Evolutionary conservation across 2,113 vertebrate species (phyloP).

Genomic region (Xiphophorus couchianus): DNA sequence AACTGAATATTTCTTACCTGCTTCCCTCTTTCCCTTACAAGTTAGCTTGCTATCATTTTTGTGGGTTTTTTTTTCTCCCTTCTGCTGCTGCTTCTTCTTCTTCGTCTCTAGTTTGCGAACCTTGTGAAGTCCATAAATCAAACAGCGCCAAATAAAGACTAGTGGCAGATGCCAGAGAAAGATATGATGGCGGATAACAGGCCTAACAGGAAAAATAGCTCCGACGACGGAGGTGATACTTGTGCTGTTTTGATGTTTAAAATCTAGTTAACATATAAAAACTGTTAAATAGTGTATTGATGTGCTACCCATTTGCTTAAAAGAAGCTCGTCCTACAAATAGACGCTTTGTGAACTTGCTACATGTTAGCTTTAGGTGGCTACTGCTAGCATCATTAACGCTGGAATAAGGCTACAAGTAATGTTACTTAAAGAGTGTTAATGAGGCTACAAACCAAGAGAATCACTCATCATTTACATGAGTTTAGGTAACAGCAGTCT

Average conservation of each 20-base stretch:
- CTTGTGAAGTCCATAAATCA: not conserved
- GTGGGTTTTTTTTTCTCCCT: not conserved
- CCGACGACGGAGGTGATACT: slow-evolving; percentile 80
- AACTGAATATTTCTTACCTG: slow-evolving; percentile 2
- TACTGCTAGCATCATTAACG: not conserved
- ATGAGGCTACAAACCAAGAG: not conserved
- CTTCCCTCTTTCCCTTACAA: slow-evolving; percentile 23
- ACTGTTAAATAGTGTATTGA: not conserved
- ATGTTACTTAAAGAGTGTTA: slow-evolving; percentile 26
- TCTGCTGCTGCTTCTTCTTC: slow-evolving; percentile 16
- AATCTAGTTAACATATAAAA: not conserved
- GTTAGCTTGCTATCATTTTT: slow-evolving; percentile 39
- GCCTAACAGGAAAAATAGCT: slow-evolving; percentile 38
- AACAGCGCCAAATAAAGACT: slow-evolving; percentile 12
- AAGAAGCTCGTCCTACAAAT: not conserved
- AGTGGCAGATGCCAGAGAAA: slow-evolving; percentile 9
- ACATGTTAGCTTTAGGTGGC: slow-evolving; percentile 24
- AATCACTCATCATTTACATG: not conserved
- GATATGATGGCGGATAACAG: slow-evolving; percentile 72
- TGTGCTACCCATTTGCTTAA: not conserved
- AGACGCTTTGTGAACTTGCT: not conserved
- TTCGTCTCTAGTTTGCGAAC: slow-evolving; percentile 7
- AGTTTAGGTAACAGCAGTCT: not conserved
- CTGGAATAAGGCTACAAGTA: not conserved
- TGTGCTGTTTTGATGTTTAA: slow-evolving; percentile 54